Conservation (phyloP, 64 coral and sea anemone species). For the Acropora yongei region DNA sequence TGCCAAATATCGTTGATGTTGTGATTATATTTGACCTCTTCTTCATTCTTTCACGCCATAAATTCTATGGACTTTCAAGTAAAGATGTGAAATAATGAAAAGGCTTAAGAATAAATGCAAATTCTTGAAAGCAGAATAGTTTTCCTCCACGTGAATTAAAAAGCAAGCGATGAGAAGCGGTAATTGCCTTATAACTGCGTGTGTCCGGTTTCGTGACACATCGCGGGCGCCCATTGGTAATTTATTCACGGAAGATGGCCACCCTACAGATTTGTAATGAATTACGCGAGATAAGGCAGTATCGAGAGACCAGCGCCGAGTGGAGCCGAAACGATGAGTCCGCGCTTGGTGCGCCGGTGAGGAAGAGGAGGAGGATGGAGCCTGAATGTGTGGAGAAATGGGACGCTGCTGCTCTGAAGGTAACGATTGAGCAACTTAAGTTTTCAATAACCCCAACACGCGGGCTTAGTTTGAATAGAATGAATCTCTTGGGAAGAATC, state of each 20-base stretch:
- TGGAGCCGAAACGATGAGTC: neutral
- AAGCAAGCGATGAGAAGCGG: too few species aligned
- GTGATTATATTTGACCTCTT: neutral
- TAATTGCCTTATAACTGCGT: too few species aligned
- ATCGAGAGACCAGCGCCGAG: slow-evolving; percentile 2
- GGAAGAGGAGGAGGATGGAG: slow-evolving; percentile 28
- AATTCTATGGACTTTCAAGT: too few species aligned
- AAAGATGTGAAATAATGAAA: neutral
- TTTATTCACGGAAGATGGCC: slow-evolving; percentile 39
- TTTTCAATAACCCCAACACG: neutral
- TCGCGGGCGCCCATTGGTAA: slow-evolving; percentile 22
- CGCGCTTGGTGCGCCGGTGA: slow-evolving; percentile 3
- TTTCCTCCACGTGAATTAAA: too few species aligned
- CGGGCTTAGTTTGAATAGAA: neutral
- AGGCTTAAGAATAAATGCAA: too few species aligned
- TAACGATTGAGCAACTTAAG: neutral
- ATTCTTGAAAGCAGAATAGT: too few species aligned
- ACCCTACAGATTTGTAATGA: slow-evolving; percentile 26
- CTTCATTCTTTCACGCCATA: neutral
- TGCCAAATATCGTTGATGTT: neutral
- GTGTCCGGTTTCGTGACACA: neutral
- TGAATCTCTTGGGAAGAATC: neutral
- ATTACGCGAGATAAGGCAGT: slow-evolving; percentile 34
- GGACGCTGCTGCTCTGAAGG: slow-evolving; percentile 46
- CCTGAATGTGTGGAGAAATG: slow-evolving; percentile 45